A percentile compares a stretch with the other conserved stretches of the same genome.
Conservation (phyloP, 2,888 invertebrate species). For the Onchidella celtica region DNA sequence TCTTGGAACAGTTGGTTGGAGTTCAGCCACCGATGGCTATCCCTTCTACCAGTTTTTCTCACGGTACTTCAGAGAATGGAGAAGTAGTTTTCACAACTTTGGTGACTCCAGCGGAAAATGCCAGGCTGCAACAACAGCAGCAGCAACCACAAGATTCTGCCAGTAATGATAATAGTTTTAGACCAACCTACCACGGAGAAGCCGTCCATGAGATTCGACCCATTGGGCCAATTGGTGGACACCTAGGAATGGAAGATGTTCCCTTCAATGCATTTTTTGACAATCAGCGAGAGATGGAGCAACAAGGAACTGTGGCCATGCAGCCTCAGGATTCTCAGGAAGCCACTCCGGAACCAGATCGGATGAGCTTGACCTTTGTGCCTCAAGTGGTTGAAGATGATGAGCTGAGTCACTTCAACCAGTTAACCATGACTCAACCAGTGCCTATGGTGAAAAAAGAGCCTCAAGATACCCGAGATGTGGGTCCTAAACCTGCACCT, state of each 20-base stretch:
- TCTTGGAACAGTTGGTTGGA: constrained; percentile 56
- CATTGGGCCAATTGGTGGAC: constrained; percentile 27
- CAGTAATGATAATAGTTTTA: constrained; percentile 10
- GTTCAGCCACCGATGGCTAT: constrained; percentile 47
- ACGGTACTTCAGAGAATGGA: constrained; percentile 25
- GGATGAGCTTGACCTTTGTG: constrained; percentile 46
- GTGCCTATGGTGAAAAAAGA: constrained; percentile 40
- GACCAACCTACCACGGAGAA: constrained; percentile 40
- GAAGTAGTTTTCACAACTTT: constrained; percentile 45
- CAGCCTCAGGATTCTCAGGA: neutral
- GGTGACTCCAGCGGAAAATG: constrained; percentile 37
- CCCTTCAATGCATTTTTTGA: constrained; percentile 38
- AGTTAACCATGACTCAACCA: constrained; percentile 53
- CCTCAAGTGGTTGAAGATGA: constrained; percentile 68
- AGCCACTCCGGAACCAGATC: constrained; percentile 36
- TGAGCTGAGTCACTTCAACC: constrained; percentile 70
- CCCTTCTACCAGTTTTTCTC: constrained; percentile 16
- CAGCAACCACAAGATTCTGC: constrained; percentile 33
- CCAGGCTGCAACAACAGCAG: constrained; percentile 39
- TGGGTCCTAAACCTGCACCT: neutral
- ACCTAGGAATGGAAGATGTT: constrained; percentile 35
- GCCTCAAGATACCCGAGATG: neutral
- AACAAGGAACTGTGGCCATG: neutral
- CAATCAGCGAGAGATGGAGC: constrained; percentile 18
- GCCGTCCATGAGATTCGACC: constrained; percentile 40